Evolutionary conservation across 1,140 invertebrate genomes (phyloP).

Genomic region (Dinoponera quadriceps): DNA sequence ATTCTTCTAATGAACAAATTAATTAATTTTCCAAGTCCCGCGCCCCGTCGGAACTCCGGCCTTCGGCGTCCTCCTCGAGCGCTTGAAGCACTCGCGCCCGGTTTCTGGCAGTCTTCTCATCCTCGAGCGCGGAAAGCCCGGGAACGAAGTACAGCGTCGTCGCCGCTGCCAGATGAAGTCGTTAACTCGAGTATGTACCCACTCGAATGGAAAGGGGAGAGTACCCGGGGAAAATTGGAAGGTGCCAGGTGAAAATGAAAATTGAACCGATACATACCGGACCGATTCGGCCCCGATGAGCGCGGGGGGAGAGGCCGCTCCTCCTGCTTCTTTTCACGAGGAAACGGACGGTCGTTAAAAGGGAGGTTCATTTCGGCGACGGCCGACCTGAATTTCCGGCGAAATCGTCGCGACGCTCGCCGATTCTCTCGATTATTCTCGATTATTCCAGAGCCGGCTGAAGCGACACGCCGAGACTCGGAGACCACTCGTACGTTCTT

Average conservation of each 20-base stretch:
- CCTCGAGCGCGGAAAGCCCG: slow-evolving; percentile 29
- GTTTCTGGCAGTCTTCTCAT: slow-evolving; percentile 37
- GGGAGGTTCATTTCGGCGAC: slow-evolving; percentile 18
- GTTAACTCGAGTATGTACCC: slow-evolving; percentile 81
- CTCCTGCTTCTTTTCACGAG: slow-evolving; percentile 1
- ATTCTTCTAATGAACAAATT: slow-evolving; percentile 75
- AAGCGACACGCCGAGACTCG: background rate
- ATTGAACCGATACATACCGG: slow-evolving; percentile 72
- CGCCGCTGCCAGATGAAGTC: slow-evolving; percentile 75
- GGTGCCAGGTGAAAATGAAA: slow-evolving; percentile 73
- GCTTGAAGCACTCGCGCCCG: slow-evolving; percentile 28
- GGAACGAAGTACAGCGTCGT: slow-evolving; percentile 51
- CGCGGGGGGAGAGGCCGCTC: background rate
- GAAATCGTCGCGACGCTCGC: slow-evolving; percentile 6
- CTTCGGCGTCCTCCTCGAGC: slow-evolving; percentile 42
- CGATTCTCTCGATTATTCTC: background rate
- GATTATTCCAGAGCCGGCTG: slow-evolving; percentile 42
- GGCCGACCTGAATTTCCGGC: slow-evolving; percentile 7
- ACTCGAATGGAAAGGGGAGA: slow-evolving; percentile 72
- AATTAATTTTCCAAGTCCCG: slow-evolving; percentile 74
- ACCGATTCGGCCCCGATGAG: slow-evolving; percentile 1
- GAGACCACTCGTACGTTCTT: background rate
- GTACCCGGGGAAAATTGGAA: slow-evolving; percentile 73
- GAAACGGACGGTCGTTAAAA: slow-evolving; percentile 20
- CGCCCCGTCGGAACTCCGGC: slow-evolving; percentile 6